Percentiles rank a stretch among this genome's conserved stretches.
These are phyloP conservation scores for Otolemur crassicaudatus DNA, from an alignment of 2,797 vertebrate genomes.

Conservation along the genomic window DNA sequence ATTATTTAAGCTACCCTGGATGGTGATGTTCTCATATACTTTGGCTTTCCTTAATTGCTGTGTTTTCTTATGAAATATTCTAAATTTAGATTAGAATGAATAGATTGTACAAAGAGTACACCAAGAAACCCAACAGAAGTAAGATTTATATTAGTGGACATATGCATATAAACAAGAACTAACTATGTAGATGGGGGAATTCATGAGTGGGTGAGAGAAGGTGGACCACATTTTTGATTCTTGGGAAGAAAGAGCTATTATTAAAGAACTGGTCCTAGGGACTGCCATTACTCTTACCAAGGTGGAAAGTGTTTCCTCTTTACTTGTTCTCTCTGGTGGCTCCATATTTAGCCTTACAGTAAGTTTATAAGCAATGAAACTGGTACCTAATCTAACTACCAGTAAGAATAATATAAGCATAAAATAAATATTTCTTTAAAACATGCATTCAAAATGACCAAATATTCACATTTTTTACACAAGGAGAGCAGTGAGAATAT, in stretches of 20 bases:
- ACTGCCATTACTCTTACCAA: background rate
- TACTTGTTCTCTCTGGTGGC: background rate
- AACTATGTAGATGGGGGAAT: background rate
- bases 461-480: background rate
- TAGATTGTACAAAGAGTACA: background rate
- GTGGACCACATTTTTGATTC: background rate
- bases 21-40: background rate
- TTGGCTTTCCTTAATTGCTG: background rate
- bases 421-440: background rate
- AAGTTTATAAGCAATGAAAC: background rate
- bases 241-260: background rate
- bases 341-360: background rate
- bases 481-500: background rate
- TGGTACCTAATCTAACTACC: background rate
- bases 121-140: slow-evolving; percentile 6
- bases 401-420: slow-evolving; percentile 5
- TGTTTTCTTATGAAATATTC: slow-evolving; percentile 2
- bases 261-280: background rate
- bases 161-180: background rate
- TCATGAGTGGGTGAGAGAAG: background rate
- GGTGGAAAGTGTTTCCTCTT: background rate
- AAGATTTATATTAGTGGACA: background rate
- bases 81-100: slow-evolving; percentile 37
- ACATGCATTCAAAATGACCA: background rate
- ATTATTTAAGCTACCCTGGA: background rate